Evolutionary conservation across 2,113 vertebrate genomes (phyloP).

Genomic region (Ursus arctos): DNA sequence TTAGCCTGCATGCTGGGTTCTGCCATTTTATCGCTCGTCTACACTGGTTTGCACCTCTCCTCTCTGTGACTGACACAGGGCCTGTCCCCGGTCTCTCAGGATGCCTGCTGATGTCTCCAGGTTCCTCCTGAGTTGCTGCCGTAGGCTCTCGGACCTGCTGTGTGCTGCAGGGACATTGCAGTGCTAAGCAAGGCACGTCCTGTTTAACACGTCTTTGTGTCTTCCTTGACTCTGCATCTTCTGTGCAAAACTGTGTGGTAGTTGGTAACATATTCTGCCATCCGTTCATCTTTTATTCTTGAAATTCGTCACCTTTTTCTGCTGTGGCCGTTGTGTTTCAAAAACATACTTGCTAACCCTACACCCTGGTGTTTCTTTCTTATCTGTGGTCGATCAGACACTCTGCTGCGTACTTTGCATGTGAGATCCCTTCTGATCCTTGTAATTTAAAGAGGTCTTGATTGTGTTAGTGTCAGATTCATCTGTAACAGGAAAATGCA

Average conservation of each 20-base stretch:
- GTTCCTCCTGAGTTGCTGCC: rapidly evolving
- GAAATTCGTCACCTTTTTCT: background rate
- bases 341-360: background rate
- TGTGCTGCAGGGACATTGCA: background rate
- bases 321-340: rapidly evolving
- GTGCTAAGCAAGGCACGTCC: background rate
- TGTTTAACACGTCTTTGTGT: no score
- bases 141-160: rapidly evolving
- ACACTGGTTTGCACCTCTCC: background rate
- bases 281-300: no score
- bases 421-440: background rate
- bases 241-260: background rate
- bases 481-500: background rate
- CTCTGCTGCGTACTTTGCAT: rapidly evolving
- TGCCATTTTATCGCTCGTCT: rapidly evolving
- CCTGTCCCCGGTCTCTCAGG: rapidly evolving
- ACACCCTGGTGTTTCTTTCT: background rate
- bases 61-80: rapidly evolving
- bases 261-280: rapidly evolving
- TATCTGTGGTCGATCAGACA: rapidly evolving
- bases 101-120: background rate
- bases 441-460: background rate
- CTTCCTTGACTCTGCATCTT: background rate
- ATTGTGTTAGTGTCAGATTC: rapidly evolving
- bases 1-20: rapidly evolving